phyloP scores from a whole-genome alignment of 2,797 vertebrate species.

The Premnoplex brunnescens region DNA sequence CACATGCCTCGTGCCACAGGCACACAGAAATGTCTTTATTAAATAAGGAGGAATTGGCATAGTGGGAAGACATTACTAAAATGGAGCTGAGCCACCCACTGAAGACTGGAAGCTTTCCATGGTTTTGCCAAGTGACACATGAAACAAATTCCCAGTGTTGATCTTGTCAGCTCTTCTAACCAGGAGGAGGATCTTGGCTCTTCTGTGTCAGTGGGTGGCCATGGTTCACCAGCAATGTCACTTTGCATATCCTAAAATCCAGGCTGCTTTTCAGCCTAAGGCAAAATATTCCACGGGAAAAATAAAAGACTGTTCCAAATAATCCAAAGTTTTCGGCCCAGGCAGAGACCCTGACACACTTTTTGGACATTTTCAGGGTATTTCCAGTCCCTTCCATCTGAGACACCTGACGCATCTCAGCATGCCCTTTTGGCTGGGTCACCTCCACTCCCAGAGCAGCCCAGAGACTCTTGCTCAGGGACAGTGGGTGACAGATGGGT shows the following conservation, averaged over 20 bases:
- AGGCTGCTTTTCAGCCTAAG: background rate
- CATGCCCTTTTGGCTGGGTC: background rate
- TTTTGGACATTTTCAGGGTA: background rate
- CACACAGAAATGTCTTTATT: background rate
- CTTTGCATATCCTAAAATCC: background rate
- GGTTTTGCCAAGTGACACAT: background rate
- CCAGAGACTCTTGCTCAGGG: background rate
- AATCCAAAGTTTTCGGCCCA: background rate
- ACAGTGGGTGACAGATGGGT: accelerated
- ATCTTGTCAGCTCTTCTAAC: background rate
- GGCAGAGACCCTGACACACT: background rate
- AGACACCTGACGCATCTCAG: accelerated
- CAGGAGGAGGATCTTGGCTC: background rate
- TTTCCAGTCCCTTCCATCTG: background rate
- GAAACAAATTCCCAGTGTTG: background rate
- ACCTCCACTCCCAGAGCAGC: background rate
- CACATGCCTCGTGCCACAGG: background rate
- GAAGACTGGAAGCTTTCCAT: background rate
- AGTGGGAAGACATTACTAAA: background rate
- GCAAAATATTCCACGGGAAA: background rate
- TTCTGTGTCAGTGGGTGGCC: background rate
- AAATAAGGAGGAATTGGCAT: background rate
- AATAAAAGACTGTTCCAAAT: background rate
- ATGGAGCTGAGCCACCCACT: background rate
- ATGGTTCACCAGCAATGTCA: accelerated